Evolutionary conservation across 1,140 invertebrate species (phyloP).

Genomic region (Drosophila pandora): DNA sequence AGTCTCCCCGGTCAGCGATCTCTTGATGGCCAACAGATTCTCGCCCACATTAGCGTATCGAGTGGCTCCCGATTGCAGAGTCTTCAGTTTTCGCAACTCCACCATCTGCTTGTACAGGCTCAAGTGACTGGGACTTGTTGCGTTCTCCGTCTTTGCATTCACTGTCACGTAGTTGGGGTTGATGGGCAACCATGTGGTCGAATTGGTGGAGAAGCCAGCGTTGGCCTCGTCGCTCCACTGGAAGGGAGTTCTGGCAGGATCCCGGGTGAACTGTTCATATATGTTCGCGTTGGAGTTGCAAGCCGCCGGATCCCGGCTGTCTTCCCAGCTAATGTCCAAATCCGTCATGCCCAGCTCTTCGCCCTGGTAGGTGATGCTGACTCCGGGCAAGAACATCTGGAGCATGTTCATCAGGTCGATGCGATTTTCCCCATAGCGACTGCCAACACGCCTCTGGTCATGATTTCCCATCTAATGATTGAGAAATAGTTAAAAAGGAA

Average conservation of each 20-base stretch:
- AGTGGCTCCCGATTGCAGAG: conserved; percentile 83
- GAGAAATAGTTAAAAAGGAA: background rate
- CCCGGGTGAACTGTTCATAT: conserved; percentile 85
- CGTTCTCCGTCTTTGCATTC: conserved; percentile 83
- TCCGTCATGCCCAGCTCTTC: conserved; percentile 89
- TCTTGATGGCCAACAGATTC: conserved; percentile 64
- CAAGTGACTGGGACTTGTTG: conserved; percentile 59
- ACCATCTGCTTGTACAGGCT: conserved; percentile 75
- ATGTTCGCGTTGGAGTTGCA: conserved; percentile 85
- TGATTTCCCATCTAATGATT: conserved; percentile 87
- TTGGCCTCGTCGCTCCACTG: conserved; percentile 87
- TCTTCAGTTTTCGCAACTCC: conserved; percentile 54
- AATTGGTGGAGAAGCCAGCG: conserved; percentile 85
- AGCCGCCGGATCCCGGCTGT: conserved; percentile 85
- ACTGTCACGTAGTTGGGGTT: conserved; percentile 85
- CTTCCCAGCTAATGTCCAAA: conserved; percentile 85
- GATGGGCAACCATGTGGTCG: conserved; percentile 88
- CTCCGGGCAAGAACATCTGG: conserved; percentile 89
- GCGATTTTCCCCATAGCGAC: conserved; percentile 86
- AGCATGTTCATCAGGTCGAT: conserved; percentile 89
- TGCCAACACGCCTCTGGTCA: conserved; percentile 86
- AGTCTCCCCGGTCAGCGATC: conserved; percentile 42
- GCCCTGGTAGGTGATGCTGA: conserved; percentile 90
- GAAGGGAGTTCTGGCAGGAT: conserved; percentile 90
- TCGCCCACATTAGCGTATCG: conserved; percentile 58